Conservation (phyloP, 2,797 vertebrate species). For the Oryzias sinensis region DNA sequence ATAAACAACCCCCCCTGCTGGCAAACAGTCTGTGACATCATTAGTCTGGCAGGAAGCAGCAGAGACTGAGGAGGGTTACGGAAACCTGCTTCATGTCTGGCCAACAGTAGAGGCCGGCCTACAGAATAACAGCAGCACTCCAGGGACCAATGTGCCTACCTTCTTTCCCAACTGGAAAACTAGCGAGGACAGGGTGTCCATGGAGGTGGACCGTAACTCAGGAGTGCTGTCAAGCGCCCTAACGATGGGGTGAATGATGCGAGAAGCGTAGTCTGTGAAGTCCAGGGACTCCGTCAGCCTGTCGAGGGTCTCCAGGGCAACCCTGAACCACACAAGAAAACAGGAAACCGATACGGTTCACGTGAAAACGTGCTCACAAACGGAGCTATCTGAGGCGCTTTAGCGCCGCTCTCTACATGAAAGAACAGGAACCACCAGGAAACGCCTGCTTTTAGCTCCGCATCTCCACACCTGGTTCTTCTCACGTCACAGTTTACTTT, state of each 20-base stretch:
- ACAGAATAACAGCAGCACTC: conserved; percentile 35
- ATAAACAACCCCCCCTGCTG: conserved; percentile 57
- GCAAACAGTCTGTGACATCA: conserved; percentile 66
- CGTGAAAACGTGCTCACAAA: background rate
- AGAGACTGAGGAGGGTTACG: conserved; percentile 36
- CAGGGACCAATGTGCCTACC: conserved; percentile 72
- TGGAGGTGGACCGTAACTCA: conserved; percentile 89
- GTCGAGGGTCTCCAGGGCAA: conserved; percentile 94
- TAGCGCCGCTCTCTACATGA: no score
- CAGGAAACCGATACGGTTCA: conserved; percentile 7
- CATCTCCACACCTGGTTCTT: conserved; percentile 1
- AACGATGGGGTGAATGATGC: conserved; percentile 96
- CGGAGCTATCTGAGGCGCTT: conserved; percentile 9
- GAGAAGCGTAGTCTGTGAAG: conserved; percentile 97
- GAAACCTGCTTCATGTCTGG: conserved; percentile 38
- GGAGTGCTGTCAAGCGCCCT: conserved; percentile 91
- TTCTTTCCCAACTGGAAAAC: conserved; percentile 98
- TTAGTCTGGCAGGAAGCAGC: conserved; percentile 70
- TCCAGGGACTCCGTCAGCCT: conserved; percentile 94
- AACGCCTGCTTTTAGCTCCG: no score
- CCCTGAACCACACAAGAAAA: conserved; percentile 74
- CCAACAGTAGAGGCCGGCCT: conserved; percentile 43
- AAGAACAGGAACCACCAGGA: no score
- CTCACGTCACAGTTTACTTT: background rate
- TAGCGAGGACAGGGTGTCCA: conserved; percentile 96